Evolutionary conservation across 2,888 invertebrate species (phyloP).

Genomic region (Drosophila diplacantha): DNA sequence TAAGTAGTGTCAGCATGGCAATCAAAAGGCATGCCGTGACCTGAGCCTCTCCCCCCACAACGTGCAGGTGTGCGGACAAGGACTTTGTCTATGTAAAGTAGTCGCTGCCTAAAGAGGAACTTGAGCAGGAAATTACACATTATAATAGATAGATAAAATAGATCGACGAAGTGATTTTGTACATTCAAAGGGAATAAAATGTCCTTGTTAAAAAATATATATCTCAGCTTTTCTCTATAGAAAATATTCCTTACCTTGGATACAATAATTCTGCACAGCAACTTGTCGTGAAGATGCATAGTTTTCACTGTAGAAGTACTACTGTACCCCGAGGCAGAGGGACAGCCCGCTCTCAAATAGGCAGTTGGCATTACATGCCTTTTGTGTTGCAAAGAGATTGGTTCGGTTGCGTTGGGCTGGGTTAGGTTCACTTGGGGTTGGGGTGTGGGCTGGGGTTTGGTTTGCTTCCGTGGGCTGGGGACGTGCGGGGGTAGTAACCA

Average conservation of each 20-base stretch:
- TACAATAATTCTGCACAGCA: background rate
- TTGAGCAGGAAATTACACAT: background rate
- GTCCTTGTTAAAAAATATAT: background rate
- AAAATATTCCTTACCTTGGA: background rate
- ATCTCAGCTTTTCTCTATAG: background rate
- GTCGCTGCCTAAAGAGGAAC: background rate
- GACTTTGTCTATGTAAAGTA: constrained; percentile 13
- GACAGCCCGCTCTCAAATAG: constrained; percentile 46
- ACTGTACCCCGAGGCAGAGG: constrained; percentile 8
- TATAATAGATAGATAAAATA: background rate
- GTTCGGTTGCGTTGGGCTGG: constrained; percentile 34
- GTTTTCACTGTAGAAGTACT: background rate
- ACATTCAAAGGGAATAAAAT: background rate
- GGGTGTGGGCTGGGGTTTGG: constrained; percentile 2
- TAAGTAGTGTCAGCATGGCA: constrained; percentile 66
- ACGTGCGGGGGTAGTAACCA: constrained; percentile 39
- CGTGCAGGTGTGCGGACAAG: constrained; percentile 56
- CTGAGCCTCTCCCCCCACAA: constrained; percentile 34
- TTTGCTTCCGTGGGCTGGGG: background rate
- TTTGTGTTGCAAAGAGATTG: constrained; percentile 64
- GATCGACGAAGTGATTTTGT: background rate
- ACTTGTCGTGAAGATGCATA: background rate
- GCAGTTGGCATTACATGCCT: constrained; percentile 69
- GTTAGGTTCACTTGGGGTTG: constrained; percentile 36
- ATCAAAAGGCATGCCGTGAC: constrained; percentile 61